A percentile compares a stretch with the other conserved stretches of the same genome.
Evolutionary conservation across 2,113 vertebrate genomes (phyloP).

Genomic region (Polypterus senegalus): DNA sequence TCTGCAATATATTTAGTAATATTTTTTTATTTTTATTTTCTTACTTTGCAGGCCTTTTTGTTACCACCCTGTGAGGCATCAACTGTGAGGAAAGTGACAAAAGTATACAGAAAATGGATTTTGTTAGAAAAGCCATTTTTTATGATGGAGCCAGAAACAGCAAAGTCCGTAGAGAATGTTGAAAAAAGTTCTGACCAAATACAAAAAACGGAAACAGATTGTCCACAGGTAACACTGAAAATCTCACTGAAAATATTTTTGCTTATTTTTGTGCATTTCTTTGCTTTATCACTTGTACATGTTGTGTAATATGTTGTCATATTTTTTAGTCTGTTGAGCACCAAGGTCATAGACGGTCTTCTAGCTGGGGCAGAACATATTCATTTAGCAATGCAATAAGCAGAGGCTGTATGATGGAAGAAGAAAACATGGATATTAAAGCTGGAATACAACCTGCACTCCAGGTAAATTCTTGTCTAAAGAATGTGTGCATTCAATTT

Average conservation of each 20-base stretch:
- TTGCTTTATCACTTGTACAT: not conserved
- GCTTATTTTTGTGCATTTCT: not conserved
- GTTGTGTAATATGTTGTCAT: not conserved
- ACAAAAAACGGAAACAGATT: constrained; percentile 46
- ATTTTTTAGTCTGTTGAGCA: constrained; percentile 40
- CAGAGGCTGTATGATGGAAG: constrained; percentile 75
- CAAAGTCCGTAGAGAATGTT: constrained; percentile 47
- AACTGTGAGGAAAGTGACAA: constrained; percentile 80
- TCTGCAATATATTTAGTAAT: no score
- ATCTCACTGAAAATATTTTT: rapidly evolving
- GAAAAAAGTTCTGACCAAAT: constrained; percentile 32
- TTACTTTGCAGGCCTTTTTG: constrained; percentile 70
- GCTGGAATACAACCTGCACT: constrained; percentile 77
- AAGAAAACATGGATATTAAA: constrained; percentile 67
- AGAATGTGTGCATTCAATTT: no score
- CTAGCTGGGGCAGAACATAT: constrained; percentile 90
- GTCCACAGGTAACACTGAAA: constrained; percentile 43
- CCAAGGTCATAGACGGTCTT: constrained; percentile 73
- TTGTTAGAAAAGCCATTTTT: constrained; percentile 80
- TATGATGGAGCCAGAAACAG: constrained; percentile 82
- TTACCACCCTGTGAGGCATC: constrained; percentile 83
- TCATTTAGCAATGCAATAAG: constrained; percentile 90
- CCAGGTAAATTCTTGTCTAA: constrained; percentile 49
- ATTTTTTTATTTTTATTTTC: not conserved
- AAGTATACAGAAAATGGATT: constrained; percentile 93